A percentile compares a stretch with the other conserved stretches of the same genome.
Evolutionary conservation across 2,888 invertebrate genomes (phyloP).

Genomic region (Elgonia sp.): DNA sequence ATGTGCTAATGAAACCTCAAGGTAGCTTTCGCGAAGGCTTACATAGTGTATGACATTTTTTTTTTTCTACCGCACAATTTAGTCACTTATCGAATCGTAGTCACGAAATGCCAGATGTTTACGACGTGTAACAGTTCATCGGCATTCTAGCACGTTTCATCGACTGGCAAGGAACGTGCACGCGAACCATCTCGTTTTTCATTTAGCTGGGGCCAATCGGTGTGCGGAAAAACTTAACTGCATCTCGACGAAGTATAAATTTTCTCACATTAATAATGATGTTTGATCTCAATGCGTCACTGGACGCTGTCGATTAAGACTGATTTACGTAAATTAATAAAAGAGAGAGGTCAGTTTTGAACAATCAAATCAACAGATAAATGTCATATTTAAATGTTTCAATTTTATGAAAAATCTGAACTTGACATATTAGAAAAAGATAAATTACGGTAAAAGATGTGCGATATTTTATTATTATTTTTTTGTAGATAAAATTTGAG

Average conservation of each 20-base stretch:
- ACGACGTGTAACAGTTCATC: conserved; percentile 62
- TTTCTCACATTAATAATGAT: conserved; percentile 16
- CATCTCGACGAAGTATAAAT: conserved; percentile 16
- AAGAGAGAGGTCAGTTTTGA: conserved; percentile 7
- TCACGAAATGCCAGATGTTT: conserved; percentile 70
- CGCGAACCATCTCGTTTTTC: conserved; percentile 64
- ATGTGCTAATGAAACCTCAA: conserved; percentile 41
- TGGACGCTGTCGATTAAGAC: neutral
- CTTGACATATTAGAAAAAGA: too few relatives aligned
- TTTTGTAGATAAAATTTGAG: too few relatives aligned
- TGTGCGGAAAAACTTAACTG: conserved; percentile 30
- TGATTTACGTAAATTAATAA: too few relatives aligned
- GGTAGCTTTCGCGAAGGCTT: conserved; percentile 30
- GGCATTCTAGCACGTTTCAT: too few relatives aligned
- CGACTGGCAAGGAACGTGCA: conserved; percentile 50
- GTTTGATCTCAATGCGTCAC: conserved; percentile 1
- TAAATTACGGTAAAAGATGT: too few relatives aligned
- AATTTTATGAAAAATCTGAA: too few relatives aligned
- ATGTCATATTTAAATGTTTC: too few relatives aligned
- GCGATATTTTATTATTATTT: too few relatives aligned
- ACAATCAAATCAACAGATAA: neutral
- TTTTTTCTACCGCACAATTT: conserved; percentile 53
- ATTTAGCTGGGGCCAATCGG: conserved; percentile 22
- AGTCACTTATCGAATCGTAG: conserved; percentile 61
- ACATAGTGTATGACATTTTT: conserved; percentile 46